Evolutionary conservation across 2,888 invertebrate genomes (phyloP).

Genomic region (Tyria jacobaeae): DNA sequence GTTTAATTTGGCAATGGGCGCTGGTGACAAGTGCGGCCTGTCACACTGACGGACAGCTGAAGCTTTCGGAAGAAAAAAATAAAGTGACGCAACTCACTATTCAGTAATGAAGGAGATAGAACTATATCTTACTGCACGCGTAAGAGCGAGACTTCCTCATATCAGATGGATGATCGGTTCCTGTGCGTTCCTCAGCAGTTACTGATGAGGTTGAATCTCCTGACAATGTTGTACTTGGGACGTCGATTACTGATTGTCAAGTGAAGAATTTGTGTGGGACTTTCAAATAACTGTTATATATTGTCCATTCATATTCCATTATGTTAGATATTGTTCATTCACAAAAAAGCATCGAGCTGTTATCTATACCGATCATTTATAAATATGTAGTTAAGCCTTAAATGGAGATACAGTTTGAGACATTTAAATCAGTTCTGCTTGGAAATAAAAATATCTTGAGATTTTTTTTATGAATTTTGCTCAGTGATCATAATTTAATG

Average conservation of each 20-base stretch:
- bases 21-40: constrained; percentile 69
- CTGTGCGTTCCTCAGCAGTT: constrained; percentile 61
- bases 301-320: constrained; percentile 72
- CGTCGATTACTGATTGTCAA: constrained; percentile 70
- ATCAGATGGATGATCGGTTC: constrained; percentile 59
- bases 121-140: constrained; percentile 26
- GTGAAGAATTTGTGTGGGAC: constrained; percentile 64
- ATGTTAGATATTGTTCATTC: constrained; percentile 38
- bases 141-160: constrained; percentile 54
- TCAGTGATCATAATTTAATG: background rate
- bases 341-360: too few species aligned
- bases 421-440: constrained; percentile 26
- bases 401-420: constrained; percentile 71
- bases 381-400: constrained; percentile 73
- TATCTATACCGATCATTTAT: constrained; percentile 69
- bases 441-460: too few species aligned
- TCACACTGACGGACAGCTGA: constrained; percentile 62
- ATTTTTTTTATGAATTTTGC: background rate
- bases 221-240: constrained; percentile 72
- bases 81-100: constrained; percentile 61
- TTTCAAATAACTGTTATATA: constrained; percentile 69
- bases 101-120: constrained; percentile 55
- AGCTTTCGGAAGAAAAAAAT: constrained; percentile 61
- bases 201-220: constrained; percentile 62
- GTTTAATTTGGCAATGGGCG: constrained; percentile 74